A percentile compares a stretch with the other conserved stretches of the same genome.
Conservation (phyloP, 2,797 vertebrate species). For the Rhinogobio ventralis region DNA sequence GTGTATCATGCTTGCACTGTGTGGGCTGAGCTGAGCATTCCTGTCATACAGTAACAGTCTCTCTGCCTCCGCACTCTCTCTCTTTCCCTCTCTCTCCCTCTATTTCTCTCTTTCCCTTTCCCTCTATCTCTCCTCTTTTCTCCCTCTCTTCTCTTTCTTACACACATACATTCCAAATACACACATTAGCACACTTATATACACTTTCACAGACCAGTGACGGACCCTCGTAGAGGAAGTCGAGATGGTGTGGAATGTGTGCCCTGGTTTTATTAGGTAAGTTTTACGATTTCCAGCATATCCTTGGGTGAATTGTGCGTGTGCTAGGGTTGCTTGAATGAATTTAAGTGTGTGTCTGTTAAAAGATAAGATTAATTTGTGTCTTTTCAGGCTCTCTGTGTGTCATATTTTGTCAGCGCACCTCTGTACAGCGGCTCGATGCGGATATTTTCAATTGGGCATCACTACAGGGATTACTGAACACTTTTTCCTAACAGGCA, state of each 20-base stretch:
- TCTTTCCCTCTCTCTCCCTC: constrained; percentile 50
- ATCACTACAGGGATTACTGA: constrained; percentile 40
- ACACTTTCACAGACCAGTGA: constrained; percentile 54
- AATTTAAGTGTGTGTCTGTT: constrained; percentile 46
- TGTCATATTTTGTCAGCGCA: constrained; percentile 17
- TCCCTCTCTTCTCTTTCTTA: constrained; percentile 42
- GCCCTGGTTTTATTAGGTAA: constrained; percentile 59
- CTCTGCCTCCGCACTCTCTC: constrained; percentile 58
- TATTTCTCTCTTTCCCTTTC: constrained; percentile 26
- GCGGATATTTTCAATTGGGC: constrained; percentile 32
- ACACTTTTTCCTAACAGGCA: constrained; percentile 41
- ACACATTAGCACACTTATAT: constrained; percentile 43
- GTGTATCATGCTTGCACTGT: constrained; percentile 67
- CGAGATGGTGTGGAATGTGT: constrained; percentile 61
- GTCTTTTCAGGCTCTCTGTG: constrained; percentile 18
- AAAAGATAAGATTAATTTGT: constrained; percentile 37
- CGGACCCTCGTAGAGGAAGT: constrained; percentile 58
- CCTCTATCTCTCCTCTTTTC: constrained; percentile 32
- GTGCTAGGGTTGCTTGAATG: constrained; percentile 34
- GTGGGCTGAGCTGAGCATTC: constrained; percentile 62
- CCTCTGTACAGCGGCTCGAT: constrained; percentile 21
- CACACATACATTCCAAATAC: constrained; percentile 48
- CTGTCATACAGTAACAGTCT: constrained; percentile 64
- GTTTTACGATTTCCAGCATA: constrained; percentile 65
- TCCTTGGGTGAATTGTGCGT: constrained; percentile 53